These are phyloP conservation scores for Anarrhichthys ocellatus DNA, from an alignment of 2,113 vertebrate genomes.

Conservation along the genomic window DNA sequence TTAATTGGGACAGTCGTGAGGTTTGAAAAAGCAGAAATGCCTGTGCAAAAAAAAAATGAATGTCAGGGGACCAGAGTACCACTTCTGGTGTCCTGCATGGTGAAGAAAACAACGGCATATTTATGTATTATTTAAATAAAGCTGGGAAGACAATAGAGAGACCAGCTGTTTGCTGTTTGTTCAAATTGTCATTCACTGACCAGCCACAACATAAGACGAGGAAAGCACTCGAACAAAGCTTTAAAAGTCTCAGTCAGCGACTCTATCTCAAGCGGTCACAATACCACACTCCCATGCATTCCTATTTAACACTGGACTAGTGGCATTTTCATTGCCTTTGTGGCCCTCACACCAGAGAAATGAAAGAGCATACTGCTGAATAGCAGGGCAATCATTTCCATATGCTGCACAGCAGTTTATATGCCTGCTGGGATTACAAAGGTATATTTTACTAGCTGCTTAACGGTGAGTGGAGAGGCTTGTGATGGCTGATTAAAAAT, in stretches of 20 bases:
- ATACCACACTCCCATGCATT: slow-evolving; percentile 12
- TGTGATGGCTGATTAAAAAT: no score
- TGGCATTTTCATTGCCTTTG: slow-evolving; percentile 52
- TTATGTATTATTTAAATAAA: not conserved
- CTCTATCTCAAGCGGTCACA: slow-evolving; percentile 11
- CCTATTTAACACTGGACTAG: slow-evolving; percentile 27
- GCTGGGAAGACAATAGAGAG: not conserved
- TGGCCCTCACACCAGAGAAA: slow-evolving; percentile 14
- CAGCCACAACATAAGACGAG: slow-evolving; percentile 25
- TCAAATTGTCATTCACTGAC: not conserved
- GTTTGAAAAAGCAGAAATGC: slow-evolving; percentile 16
- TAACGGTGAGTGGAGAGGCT: slow-evolving; percentile 3
- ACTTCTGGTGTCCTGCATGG: not conserved
- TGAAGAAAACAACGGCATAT: not conserved
- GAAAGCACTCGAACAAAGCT: slow-evolving; percentile 31
- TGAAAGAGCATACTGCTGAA: slow-evolving; percentile 15
- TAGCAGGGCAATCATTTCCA: not conserved
- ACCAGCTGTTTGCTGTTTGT: not conserved
- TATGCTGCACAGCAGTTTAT: not conserved
- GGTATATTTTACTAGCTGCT: slow-evolving; percentile 7
- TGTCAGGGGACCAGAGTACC: not conserved
- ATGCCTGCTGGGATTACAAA: slow-evolving; percentile 1
- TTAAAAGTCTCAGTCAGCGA: slow-evolving; percentile 27
- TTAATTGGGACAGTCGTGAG: slow-evolving; percentile 23
- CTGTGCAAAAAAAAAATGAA: slow-evolving; percentile 9